A percentile compares a stretch with the other conserved stretches of the same genome.
Evolutionary conservation across 2,113 vertebrate species (phyloP).

Genomic region (Blennius ocellaris): DNA sequence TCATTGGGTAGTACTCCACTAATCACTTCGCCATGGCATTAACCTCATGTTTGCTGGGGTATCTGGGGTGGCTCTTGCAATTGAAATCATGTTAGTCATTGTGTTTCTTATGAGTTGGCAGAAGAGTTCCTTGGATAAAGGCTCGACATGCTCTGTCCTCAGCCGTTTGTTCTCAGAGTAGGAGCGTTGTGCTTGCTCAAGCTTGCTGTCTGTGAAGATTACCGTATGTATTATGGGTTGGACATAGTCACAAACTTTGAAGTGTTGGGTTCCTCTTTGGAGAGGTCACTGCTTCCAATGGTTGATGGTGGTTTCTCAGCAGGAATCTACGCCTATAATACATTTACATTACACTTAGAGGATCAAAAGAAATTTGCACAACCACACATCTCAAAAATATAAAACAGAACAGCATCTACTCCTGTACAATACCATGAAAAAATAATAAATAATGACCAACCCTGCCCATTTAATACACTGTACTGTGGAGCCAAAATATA

Average conservation of each 20-base stretch:
- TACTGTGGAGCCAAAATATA: too few species aligned
- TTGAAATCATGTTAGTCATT: slow-evolving; percentile 45
- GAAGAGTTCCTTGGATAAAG: slow-evolving; percentile 48
- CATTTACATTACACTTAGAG: slow-evolving; percentile 6
- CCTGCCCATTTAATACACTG: too few species aligned
- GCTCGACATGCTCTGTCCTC: not conserved
- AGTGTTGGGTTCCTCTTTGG: slow-evolving; percentile 9
- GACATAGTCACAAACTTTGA: slow-evolving; percentile 42
- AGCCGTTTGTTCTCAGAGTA: slow-evolving; percentile 58
- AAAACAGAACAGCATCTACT: too few species aligned
- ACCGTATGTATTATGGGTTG: slow-evolving; percentile 47
- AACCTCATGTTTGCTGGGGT: slow-evolving; percentile 43
- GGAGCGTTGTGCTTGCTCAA: slow-evolving; percentile 23
- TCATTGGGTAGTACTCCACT: slow-evolving; percentile 27
- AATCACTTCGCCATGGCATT: slow-evolving; percentile 42
- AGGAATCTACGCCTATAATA: slow-evolving; percentile 22
- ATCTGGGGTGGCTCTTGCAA: slow-evolving; percentile 48
- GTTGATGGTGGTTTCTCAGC: not conserved
- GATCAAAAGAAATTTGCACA: too few species aligned
- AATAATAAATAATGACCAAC: too few species aligned
- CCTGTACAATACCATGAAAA: too few species aligned
- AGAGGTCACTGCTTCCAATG: slow-evolving; percentile 7
- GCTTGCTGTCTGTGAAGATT: slow-evolving; percentile 52
- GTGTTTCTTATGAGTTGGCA: slow-evolving; percentile 50
- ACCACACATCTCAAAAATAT: too few species aligned